A percentile compares a stretch with the other conserved stretches of the same genome.
Evolutionary conservation across 1,140 invertebrate genomes (phyloP).

Genomic region (Semibalanus balanoides): DNA sequence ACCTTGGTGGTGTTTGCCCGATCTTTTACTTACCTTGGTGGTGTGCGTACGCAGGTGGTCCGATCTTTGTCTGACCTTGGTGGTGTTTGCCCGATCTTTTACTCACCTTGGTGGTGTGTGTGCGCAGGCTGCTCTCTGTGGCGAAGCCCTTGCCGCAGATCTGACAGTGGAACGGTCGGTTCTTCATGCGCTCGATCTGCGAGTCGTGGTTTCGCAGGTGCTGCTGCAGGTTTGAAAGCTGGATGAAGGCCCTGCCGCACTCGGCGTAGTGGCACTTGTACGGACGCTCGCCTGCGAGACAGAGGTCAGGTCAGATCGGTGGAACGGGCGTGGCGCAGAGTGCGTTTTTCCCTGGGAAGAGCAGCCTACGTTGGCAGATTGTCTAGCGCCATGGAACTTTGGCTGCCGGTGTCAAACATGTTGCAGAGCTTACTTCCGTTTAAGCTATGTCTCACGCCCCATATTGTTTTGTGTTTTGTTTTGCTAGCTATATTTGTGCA

Average conservation of each 20-base stretch:
- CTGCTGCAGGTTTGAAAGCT: slow-evolving; percentile 91
- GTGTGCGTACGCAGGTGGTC: background rate
- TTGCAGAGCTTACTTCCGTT: no score
- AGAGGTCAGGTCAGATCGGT: background rate
- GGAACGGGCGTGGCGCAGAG: no score
- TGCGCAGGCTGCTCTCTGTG: slow-evolving; percentile 83
- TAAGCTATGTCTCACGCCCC: no score
- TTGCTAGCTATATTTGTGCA: no score
- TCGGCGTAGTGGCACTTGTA: slow-evolving; percentile 93
- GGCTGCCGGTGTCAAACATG: no score
- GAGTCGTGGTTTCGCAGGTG: slow-evolving; percentile 92
- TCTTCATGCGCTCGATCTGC: slow-evolving; percentile 85
- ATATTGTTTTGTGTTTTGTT: no score
- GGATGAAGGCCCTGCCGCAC: slow-evolving; percentile 90
- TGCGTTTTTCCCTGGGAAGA: no score
- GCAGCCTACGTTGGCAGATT: no score
- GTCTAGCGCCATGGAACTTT: no score
- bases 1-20: no score
- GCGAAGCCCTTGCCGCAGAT: slow-evolving; percentile 94
- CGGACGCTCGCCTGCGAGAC: slow-evolving; percentile 71
- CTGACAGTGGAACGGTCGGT: slow-evolving; percentile 85
- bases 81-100: background rate
- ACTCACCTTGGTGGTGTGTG: slow-evolving; percentile 83
- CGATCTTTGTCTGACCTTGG: background rate
- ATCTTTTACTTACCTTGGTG: background rate